phyloP scores from a whole-genome alignment of 2,113 vertebrate genomes.

The Cephalopterus ornatus region DNA sequence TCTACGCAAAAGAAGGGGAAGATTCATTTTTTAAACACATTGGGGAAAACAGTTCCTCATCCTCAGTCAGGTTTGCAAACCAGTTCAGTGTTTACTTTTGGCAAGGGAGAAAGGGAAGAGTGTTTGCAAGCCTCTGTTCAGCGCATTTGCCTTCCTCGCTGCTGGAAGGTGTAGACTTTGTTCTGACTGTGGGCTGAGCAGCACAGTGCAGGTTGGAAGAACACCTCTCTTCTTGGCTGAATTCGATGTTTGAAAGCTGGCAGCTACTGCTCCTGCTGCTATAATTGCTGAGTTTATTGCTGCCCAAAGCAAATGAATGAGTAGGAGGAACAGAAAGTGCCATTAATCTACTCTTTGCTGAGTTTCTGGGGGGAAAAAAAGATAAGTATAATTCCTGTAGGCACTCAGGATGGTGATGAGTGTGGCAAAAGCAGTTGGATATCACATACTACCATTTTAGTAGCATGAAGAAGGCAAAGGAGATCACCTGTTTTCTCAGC shows the following conservation, averaged over 20 bases:
- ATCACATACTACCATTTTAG: neutral
- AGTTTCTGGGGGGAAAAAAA: neutral
- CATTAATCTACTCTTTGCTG: slow-evolving; percentile 43
- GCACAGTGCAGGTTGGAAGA: neutral
- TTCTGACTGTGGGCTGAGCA: slow-evolving; percentile 1
- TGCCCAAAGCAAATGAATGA: slow-evolving; percentile 38
- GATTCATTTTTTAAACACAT: neutral
- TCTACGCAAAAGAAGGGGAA: neutral
- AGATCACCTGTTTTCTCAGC: neutral
- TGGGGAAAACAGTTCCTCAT: neutral
- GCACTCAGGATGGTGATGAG: neutral
- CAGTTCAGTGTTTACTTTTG: neutral
- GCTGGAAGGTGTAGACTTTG: neutral
- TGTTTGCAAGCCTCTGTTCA: neutral
- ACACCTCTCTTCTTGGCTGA: neutral
- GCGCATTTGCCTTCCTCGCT: neutral
- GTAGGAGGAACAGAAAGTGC: slow-evolving; percentile 46
- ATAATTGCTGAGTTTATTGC: slow-evolving; percentile 38
- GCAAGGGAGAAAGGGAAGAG: neutral
- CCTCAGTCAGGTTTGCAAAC: neutral
- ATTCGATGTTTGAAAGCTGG: neutral
- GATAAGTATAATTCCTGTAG: neutral
- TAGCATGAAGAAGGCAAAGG: neutral
- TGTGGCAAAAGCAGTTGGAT: neutral
- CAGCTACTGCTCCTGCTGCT: neutral